Percentiles rank a stretch among this genome's conserved stretches.
Evolutionary conservation across 2,797 vertebrate species (phyloP).

Genomic region (Melanotaenia trifasciata): DNA sequence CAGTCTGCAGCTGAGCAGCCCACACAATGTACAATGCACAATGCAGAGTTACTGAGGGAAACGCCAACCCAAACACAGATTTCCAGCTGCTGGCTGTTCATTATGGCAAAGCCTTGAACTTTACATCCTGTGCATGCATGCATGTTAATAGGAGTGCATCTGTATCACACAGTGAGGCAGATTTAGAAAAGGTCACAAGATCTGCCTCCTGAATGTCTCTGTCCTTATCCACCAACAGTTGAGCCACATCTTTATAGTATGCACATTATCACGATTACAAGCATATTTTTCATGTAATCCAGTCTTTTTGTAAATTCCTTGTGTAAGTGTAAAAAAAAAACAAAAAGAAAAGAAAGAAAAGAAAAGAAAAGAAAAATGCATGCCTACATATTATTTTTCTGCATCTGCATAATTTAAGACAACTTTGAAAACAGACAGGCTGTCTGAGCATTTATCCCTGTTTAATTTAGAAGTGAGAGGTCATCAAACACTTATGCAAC

Average conservation of each 20-base stretch:
- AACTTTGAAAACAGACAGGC: conserved; percentile 31
- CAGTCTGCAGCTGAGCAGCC: conserved; percentile 59
- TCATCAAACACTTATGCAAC: conserved; percentile 78
- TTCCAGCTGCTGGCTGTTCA: conserved; percentile 36
- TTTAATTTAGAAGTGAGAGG: conserved; percentile 74
- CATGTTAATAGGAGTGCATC: conserved; percentile 36
- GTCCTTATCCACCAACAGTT: conserved; percentile 49
- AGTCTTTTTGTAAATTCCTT: not conserved
- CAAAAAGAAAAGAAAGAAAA: not conserved
- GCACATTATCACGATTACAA: not conserved
- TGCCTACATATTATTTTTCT: conserved; percentile 2
- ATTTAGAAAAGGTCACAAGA: conserved; percentile 47
- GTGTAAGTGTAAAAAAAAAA: not conserved
- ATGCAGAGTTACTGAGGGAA: conserved; percentile 39
- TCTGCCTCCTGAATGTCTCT: conserved; percentile 32
- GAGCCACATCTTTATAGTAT: conserved; percentile 34
- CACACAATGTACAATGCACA: conserved; percentile 61
- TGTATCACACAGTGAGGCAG: conserved; percentile 28
- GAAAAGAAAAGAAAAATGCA: not conserved
- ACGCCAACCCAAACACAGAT: conserved; percentile 61
- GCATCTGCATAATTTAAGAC: conserved; percentile 22
- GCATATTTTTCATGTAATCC: conserved; percentile 7
- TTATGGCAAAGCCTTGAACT: conserved; percentile 20
- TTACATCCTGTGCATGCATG: conserved; percentile 39
- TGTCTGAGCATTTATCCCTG: conserved; percentile 41